Conservation (phyloP, 1,140 invertebrate species). For the Drosophila lowei region DNA sequence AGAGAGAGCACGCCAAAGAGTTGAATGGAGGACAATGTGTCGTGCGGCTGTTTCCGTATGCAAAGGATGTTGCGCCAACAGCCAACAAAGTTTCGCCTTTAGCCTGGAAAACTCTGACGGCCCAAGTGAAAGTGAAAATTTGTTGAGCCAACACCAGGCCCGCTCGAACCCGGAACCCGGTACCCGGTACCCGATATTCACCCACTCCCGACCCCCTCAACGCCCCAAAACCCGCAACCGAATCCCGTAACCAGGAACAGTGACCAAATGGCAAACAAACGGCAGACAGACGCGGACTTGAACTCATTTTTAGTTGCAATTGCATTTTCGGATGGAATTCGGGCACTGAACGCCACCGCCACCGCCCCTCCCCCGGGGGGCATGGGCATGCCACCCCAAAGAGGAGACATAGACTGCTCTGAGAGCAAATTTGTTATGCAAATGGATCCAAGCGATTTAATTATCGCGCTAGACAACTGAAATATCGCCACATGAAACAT, state of each 20-base stretch:
- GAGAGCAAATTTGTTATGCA: slow-evolving; percentile 76
- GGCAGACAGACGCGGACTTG: slow-evolving; percentile 62
- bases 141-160: slow-evolving; percentile 35
- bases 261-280: slow-evolving; percentile 70
- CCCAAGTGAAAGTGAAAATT: slow-evolving; percentile 79
- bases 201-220: background rate
- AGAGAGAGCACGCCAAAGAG: slow-evolving; percentile 50
- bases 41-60: slow-evolving; percentile 78
- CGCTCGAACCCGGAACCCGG: background rate
- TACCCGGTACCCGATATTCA: background rate
- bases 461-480: slow-evolving; percentile 81
- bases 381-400: slow-evolving; percentile 22
- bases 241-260: slow-evolving; percentile 23
- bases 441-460: slow-evolving; percentile 76
- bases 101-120: slow-evolving; percentile 65
- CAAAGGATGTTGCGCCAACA: slow-evolving; percentile 75
- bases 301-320: slow-evolving; percentile 59
- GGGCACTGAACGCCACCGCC: background rate
- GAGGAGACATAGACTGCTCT: slow-evolving; percentile 3
- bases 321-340: slow-evolving; percentile 26
- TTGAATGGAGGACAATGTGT: slow-evolving; percentile 80
- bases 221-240: background rate
- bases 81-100: slow-evolving; percentile 76
- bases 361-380: no score
- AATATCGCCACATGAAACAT: slow-evolving; percentile 81